Base-by-base conservation (phyloP, 2,113 vertebrate species). In the Oreochromis spilurus region DNA sequence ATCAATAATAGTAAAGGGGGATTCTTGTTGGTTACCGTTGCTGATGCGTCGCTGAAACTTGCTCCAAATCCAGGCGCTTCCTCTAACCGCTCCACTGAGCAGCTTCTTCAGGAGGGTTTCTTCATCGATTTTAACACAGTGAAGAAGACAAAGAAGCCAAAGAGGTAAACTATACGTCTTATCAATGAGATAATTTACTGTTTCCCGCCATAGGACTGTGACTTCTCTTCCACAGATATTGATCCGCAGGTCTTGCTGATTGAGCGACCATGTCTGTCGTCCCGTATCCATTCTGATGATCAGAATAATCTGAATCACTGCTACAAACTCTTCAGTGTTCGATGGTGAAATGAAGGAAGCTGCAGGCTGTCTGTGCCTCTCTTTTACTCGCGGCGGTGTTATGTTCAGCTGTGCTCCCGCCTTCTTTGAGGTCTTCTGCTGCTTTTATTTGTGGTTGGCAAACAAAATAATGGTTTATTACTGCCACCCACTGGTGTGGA, bases 201-300 rank as follows among this genome's bases (percentile, higher is more conserved):
- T 55, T 55, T 55, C 21, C 21, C 3, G 0, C 53, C 53, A 55
- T 4, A 24, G 53, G 21, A 55, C 21, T 13, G 53, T 55, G 21
- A 55, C 53, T 55, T 55, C 21, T 24, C 53, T 55, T 2, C 53
- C 53, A 24, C 0, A 6, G 53, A 13, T 55, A 55, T 24, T 24
- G 21, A 55, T 0, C 53, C 0, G 3, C 53, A 54, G 53, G 53
- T 54, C 53, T 13, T 0, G 11, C 21, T 13, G 53, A 55, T 21
- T 55, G 53, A 1, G 7, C 2, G 6, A 55, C 13, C 0, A 6
- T 4, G 21, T 55, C 11, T 7, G 53, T 0, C 0, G 53, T 55
- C 53, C 53, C 1, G 11, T 55, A 24, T 55, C 53, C 53, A 55
- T 55, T 1, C 53, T 55, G 53, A 55, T 24, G 53, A 55, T 55